Percentiles rank a stretch among this genome's conserved stretches.
phyloP scores from a whole-genome alignment of 2,113 vertebrate genomes.

The Bagarius yarrelli region DNA sequence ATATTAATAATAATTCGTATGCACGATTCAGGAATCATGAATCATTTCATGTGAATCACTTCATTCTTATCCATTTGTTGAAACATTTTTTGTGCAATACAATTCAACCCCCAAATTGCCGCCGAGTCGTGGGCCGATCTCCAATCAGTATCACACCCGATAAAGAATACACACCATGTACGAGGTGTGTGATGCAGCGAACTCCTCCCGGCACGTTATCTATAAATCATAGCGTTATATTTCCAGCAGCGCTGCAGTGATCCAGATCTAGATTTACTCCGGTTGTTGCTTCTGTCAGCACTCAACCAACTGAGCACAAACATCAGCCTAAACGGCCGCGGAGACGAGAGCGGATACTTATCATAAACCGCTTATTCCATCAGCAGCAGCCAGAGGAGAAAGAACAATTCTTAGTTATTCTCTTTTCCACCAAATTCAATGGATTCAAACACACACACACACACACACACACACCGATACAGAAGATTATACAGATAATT shows the following conservation, averaged over 20 bases:
- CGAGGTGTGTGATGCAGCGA: background rate
- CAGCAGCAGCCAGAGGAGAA: background rate
- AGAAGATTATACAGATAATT: slow-evolving; percentile 11
- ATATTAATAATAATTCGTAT: too few relatives aligned
- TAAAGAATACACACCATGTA: background rate
- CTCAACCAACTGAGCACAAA: slow-evolving; percentile 51
- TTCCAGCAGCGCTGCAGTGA: background rate
- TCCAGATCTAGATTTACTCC: slow-evolving; percentile 47
- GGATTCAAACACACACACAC: slow-evolving; percentile 47
- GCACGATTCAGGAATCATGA: too few relatives aligned
- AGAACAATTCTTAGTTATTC: slow-evolving; percentile 20
- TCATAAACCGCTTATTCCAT: slow-evolving; percentile 67
- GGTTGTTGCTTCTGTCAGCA: slow-evolving; percentile 51
- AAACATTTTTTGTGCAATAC: too few relatives aligned
- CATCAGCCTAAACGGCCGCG: slow-evolving; percentile 51
- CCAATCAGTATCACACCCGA: background rate
- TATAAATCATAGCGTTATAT: slow-evolving; percentile 30
- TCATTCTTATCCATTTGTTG: too few relatives aligned
- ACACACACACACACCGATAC: slow-evolving; percentile 25
- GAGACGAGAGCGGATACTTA: slow-evolving; percentile 59
- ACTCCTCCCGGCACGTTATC: background rate
- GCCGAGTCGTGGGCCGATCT: too few relatives aligned
- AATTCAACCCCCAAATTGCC: too few relatives aligned
- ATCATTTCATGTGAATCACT: too few relatives aligned
- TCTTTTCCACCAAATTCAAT: slow-evolving; percentile 54